Conservation (phyloP, 2,113 vertebrate genomes). For the Microtus pennsylvanicus region DNA sequence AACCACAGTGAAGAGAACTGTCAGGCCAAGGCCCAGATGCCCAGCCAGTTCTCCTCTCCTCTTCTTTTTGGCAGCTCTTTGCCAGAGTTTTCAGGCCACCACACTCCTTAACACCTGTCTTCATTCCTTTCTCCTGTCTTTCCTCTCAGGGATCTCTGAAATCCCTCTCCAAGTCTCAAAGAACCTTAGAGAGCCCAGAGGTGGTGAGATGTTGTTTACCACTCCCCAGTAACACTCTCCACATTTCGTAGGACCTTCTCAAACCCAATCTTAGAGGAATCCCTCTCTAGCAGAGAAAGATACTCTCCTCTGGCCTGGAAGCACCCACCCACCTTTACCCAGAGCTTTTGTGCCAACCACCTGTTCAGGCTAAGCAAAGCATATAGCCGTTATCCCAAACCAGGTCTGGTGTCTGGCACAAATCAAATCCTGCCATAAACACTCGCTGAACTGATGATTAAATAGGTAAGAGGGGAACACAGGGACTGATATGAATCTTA, state of each 20-base stretch:
- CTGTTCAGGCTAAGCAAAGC: neutral
- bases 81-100: neutral
- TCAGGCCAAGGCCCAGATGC: neutral
- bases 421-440: neutral
- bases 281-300: neutral
- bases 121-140: neutral
- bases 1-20: neutral
- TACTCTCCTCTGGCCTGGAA: neutral
- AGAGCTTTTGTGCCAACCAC: neutral
- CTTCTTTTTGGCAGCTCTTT: neutral
- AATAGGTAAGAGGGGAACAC: conserved; percentile 15
- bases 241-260: neutral
- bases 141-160: neutral
- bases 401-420: neutral
- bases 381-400: neutral
- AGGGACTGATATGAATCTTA: conserved; percentile 27
- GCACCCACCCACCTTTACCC: neutral
- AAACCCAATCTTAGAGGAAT: neutral
- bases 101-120: neutral
- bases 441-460: conserved; percentile 14
- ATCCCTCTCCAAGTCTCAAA: neutral
- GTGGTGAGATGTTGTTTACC: neutral
- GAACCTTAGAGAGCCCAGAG: neutral
- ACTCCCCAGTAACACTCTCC: neutral
- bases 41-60: neutral